Evolutionary conservation across 2,888 invertebrate species (phyloP), one percentile per base, ranked within the genome.

Genomic region (Sinodicranocentrus sp.): DNA sequence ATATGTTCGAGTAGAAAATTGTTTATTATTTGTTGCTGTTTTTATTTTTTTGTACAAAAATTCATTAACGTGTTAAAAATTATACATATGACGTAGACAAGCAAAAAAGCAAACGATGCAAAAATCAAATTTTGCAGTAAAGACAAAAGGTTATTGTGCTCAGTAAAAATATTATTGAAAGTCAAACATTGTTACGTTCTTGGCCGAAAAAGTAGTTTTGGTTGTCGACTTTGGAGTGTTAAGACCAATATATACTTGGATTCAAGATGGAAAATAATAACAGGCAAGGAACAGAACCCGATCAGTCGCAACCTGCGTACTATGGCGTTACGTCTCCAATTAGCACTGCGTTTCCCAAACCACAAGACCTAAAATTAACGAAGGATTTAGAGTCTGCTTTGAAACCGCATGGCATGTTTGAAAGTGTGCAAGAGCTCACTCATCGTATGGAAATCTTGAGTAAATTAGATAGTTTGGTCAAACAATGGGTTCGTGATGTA

Each of bases 311-410:
- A 19, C 71, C 72, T 17, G 68, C 39, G 6, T 79, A 80, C 52
- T 80, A 86, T 28, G 98, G 98, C 77, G 97, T 98, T 94, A 98
- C 98, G 6, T 97, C 97, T 23, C 97, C 98, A 82, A 97, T 98
- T 87, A 97, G 96, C 88, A 92, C 95, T 90, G 97, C 97, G 84
- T 94, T 93, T 84, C 97, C 97, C 15, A 96, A 95, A 90, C 94
- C 94, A 19, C 92, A 94, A 83, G 97, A 97, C 91, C 91, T 94
- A 70, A 93, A 94, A 85, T 93, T 95, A 90, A 95, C 96, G 0
- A 92, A 92, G 77, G 95, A 96, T 89, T 91, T 97, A n/a, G 94
- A 94, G 89, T 94, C 95, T 78, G 93, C 94, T 13, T 92, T 98
- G 68, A 91, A 94, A 88, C 96, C 96, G 0, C 96, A 94, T 90